These are phyloP conservation scores for Ophiothrix spiculata DNA, from an alignment of 35 echinoderm and acorn worm species.

Conservation along the genomic window DNA sequence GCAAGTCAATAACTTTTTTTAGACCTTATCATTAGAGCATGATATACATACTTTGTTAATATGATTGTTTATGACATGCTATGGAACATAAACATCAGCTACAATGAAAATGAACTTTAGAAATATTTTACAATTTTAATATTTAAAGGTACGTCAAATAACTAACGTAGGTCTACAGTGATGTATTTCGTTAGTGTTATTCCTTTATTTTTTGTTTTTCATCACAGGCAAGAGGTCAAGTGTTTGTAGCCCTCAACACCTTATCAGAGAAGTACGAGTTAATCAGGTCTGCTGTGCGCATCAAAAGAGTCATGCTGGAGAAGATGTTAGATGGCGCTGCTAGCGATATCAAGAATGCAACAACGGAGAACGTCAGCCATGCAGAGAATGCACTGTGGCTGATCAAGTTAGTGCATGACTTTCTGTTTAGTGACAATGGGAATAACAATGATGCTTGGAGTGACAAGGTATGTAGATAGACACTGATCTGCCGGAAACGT, in stretches of 20 bases:
- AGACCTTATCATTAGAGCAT: too few species aligned
- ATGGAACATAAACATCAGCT: too few species aligned
- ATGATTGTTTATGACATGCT: too few species aligned
- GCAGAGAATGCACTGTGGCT: slow-evolving; percentile 83
- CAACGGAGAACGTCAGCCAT: slow-evolving; percentile 11
- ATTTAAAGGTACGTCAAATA: too few species aligned
- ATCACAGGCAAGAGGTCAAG: slow-evolving; percentile 77
- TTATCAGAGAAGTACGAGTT: slow-evolving; percentile 55
- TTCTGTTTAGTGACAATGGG: slow-evolving; percentile 59
- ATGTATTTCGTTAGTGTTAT: too few species aligned
- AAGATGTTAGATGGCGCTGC: slow-evolving; percentile 75
- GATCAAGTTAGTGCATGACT: slow-evolving; percentile 79
- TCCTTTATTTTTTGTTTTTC: background rate
- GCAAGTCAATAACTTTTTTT: too few species aligned
- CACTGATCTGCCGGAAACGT: too few species aligned
- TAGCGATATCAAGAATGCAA: slow-evolving; percentile 42
- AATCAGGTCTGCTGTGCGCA: slow-evolving; percentile 47
- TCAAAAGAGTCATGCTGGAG: slow-evolving; percentile 80
- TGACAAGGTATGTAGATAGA: slow-evolving; percentile 60
- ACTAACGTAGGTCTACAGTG: too few species aligned
- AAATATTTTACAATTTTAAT: too few species aligned
- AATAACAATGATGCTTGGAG: slow-evolving; percentile 46
- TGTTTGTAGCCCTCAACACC: slow-evolving; percentile 62
- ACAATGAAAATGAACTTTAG: too few species aligned
- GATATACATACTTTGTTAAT: too few species aligned